Evolutionary conservation across 2,797 vertebrate species (phyloP), one percentile per base, ranked within the genome.

Genomic region (Rhinichthys osculus): DNA sequence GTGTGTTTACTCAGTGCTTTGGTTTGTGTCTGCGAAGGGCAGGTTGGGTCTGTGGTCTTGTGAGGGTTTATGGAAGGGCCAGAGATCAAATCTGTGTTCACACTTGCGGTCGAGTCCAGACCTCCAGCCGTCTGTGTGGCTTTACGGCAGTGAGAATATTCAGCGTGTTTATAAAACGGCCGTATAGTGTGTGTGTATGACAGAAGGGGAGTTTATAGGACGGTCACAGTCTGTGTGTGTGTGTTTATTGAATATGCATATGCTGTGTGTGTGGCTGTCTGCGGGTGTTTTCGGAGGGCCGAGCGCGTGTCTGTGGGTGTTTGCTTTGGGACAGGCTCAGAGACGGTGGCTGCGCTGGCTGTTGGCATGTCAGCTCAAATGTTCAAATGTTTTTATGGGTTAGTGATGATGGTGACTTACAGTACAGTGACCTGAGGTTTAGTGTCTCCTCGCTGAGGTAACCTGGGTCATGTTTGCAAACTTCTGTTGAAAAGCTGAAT

Each of bases 51-150:
- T 40, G 67, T 62, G 76, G 33, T 77, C 17, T 9, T 14, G 70
- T 77, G 40, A 9, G 70, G 78, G 87, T 86, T 89, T 89, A 87
- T 82, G 78, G 78, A 82, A 84, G 71, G 69, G 47, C 40, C 82
- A 85, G 73, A 86, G 79, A 87, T 87, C 81, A 84, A 77, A 71
- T 84, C 38, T 84, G 77, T 78, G 81, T 78, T 67, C 57, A 57
- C 50, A 27, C 76, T 76, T 27, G 54, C 57, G 35, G 81, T 72
- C 69, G 42, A 40, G 71, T 47, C 57, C 17, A 76, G 72, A 84
- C 59, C 73, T 77, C 82, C 72, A 77, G n/a, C 82, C 69, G 27
- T 87, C 67, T 82, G 81, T 78, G 88, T 81, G 78, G 76, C 83
- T 85, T 85, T 70, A 83, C 74, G 84, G 71, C 76, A 57, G 70